phyloP scores from a whole-genome alignment of 2,888 invertebrate genomes.

The Chirona hameri region DNA sequence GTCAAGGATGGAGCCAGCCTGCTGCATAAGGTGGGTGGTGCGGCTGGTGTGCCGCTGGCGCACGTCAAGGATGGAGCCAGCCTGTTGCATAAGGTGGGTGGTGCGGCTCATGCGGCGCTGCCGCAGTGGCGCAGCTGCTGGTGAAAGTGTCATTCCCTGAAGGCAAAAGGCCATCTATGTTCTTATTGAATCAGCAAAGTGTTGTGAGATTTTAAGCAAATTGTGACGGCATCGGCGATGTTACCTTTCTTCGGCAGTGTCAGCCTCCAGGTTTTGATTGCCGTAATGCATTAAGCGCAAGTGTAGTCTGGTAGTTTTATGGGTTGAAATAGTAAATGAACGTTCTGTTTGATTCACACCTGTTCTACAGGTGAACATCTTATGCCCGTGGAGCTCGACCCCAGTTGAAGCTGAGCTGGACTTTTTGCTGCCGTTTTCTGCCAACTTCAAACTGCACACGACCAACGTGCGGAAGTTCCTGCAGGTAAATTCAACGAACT shows the following conservation, averaged over 20 bases:
- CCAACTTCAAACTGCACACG: conserved; percentile 76
- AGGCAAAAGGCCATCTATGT: no score
- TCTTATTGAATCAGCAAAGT: no score
- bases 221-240: no score
- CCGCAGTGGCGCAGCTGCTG: no score
- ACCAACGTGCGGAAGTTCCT: conserved; percentile 79
- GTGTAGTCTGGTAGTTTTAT: no score
- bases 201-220: no score
- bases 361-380: conserved; percentile 37
- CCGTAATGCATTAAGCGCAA: no score
- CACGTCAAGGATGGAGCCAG: conserved; percentile 8
- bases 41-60: conserved; percentile 49
- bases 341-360: no score
- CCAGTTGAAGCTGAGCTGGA: conserved; percentile 62
- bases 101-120: not conserved
- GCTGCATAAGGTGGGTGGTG: not conserved
- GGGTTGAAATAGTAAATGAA: no score
- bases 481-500: conserved; percentile 57
- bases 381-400: conserved; percentile 35
- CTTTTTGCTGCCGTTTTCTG: conserved; percentile 77
- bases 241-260: no score
- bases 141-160: no score
- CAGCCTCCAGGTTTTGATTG: no score
- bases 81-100: not conserved
- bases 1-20: conserved; percentile 4